Evolutionary conservation across 2,888 invertebrate species (phyloP), one percentile per base, ranked within the genome.

Genomic region (Phymatocera aterrima): DNA sequence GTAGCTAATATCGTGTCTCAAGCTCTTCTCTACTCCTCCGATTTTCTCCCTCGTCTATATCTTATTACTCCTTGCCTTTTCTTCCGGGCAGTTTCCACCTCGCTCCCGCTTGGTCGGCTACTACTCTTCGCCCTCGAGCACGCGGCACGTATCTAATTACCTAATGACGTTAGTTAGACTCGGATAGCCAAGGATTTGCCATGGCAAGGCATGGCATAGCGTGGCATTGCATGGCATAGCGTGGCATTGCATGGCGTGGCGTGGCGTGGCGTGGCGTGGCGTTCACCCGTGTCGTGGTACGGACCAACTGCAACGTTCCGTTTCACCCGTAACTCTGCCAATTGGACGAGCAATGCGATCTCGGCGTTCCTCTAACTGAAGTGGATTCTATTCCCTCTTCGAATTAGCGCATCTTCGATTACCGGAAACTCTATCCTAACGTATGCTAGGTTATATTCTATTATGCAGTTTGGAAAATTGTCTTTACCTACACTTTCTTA

Each of bases 111-210:
- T 43, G 40, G 48, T 31, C 78, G 57, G 43, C 10, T 46, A n/a
- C 6, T 18, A 6, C 18, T 31, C n/a, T 51, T 72, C 72, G 72
- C 79, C 78, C 79, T 78, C 79, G 78, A 78, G 68, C 77, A 72
- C 51, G 82, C 80, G 79, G 81, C 82, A 84, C 81, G 84, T 85
- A 84, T 84, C 84, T 85, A 86, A 86, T 85, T 85, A 84, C 82
- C 83, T 85, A 85, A 86, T 85, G 83, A 85, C 83, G 83, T 86
- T 86, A 85, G 83, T 83, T 83, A 83, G 83, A 83, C 80, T 83
- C 81, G 79, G 80, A 83, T 84, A 83, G 80, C 85, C 80, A 80
- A 82, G 84, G 80, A 85, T 84, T 84, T 79, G 79, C 81, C 81
- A n/a, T n/a, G n/a, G n/a, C n/a, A n/a, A n/a, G n/a, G n/a, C n/a